Conservation (phyloP, 1,140 invertebrate genomes). For the Drosophila nikananu region DNA sequence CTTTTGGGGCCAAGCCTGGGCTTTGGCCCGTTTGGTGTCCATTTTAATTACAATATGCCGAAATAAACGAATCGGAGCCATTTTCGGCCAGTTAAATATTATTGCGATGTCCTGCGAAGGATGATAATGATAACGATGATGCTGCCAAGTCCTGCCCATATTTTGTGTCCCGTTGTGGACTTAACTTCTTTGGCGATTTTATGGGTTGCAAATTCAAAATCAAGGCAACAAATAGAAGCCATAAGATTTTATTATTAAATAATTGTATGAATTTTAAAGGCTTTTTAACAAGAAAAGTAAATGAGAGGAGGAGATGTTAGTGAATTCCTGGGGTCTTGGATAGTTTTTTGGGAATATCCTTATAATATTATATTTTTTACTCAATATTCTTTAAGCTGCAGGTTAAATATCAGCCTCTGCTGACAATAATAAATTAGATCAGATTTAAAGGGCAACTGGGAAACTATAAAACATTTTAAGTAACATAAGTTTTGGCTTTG, state of each 20-base stretch:
- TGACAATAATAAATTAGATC: background rate
- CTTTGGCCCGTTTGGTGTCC: slow-evolving; percentile 33
- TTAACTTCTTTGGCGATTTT: slow-evolving; percentile 1
- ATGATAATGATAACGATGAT: background rate
- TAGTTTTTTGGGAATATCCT: background rate
- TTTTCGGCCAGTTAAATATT: slow-evolving; percentile 26
- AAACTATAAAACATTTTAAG: too few species aligned
- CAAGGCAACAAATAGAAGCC: background rate
- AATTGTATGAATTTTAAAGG: background rate
- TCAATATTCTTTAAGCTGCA: background rate
- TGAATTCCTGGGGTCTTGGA: too few species aligned
- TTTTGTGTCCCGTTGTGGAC: background rate
- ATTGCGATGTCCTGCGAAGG: background rate
- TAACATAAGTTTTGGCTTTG: background rate
- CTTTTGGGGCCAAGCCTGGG: slow-evolving; percentile 25
- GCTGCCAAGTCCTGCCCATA: background rate
- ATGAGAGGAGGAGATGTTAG: too few species aligned
- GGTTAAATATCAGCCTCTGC: too few species aligned
- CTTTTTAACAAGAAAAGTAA: background rate
- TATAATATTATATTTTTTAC: background rate
- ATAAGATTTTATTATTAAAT: background rate
- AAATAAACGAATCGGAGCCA: slow-evolving; percentile 17
- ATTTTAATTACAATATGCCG: slow-evolving; percentile 62
- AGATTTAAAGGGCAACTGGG: background rate
- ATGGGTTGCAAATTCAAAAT: background rate